Conservation (phyloP, 2,888 invertebrate species). For the Creontiades dilutus region DNA sequence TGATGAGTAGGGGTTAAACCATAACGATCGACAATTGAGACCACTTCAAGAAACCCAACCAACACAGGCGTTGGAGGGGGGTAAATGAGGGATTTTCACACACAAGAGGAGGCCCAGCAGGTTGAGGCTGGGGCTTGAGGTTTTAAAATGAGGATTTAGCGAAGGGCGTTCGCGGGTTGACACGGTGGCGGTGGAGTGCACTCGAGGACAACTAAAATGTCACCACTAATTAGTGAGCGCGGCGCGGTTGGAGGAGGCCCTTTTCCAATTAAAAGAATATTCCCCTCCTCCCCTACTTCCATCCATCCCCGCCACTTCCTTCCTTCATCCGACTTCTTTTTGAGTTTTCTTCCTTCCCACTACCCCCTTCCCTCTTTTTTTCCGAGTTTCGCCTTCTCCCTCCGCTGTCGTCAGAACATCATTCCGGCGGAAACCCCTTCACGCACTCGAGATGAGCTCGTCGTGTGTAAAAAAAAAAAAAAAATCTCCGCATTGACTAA, state of each 20-base stretch:
- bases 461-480: not conserved
- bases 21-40: slow-evolving; percentile 33
- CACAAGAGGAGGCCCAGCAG: not conserved
- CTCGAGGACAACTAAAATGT: slow-evolving; percentile 66
- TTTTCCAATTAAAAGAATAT: slow-evolving; percentile 68
- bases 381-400: not conserved
- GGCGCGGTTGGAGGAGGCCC: slow-evolving; percentile 41
- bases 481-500: slow-evolving; percentile 27
- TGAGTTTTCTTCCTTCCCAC: not conserved
- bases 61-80: not conserved
- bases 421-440: slow-evolving; percentile 20
- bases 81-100: slow-evolving; percentile 40
- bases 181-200: slow-evolving; percentile 28
- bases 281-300: slow-evolving; percentile 4
- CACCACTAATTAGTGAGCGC: slow-evolving; percentile 67
- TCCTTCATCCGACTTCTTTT: not conserved
- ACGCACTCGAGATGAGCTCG: slow-evolving; percentile 16
- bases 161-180: slow-evolving; percentile 36
- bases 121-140: not conserved
- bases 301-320: not conserved
- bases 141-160: slow-evolving; percentile 61
- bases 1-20: slow-evolving; percentile 11
- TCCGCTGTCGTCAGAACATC: not conserved
- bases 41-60: slow-evolving; percentile 1
- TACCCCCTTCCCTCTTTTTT: not conserved